Conservation (phyloP, 1,140 invertebrate species). For the Drosophila kepulauana region DNA sequence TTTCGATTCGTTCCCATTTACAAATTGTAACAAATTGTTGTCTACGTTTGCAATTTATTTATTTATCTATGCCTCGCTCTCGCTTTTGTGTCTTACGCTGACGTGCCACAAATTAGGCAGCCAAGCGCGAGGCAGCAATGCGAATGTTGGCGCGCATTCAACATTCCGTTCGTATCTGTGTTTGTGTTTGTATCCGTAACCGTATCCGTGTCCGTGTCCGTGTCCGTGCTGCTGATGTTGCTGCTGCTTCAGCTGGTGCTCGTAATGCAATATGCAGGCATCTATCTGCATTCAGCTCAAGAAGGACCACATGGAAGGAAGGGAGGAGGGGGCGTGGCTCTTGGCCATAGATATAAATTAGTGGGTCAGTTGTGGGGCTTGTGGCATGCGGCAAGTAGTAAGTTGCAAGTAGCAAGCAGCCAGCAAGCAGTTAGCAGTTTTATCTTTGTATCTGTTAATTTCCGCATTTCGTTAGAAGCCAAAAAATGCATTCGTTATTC, state of each 20-base stretch:
- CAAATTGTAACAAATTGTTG: slow-evolving; percentile 40
- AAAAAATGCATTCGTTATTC: slow-evolving; percentile 48
- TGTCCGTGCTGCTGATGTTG: no score
- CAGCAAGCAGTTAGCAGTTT: slow-evolving; percentile 26
- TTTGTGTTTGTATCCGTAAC: no score
- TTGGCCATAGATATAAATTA: slow-evolving; percentile 37
- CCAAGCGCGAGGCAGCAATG: no score
- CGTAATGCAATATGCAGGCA: slow-evolving; percentile 41
- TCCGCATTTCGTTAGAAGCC: slow-evolving; percentile 47
- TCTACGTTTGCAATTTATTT: slow-evolving; percentile 36
- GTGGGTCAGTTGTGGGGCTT: slow-evolving; percentile 30
- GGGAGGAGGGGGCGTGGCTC: not conserved
- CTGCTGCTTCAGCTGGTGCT: not conserved
- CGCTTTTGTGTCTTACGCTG: not conserved
- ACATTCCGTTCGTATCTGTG: no score
- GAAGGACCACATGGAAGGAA: not conserved
- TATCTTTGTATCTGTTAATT: slow-evolving; percentile 64
- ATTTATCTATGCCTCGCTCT: slow-evolving; percentile 1
- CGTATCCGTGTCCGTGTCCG: no score
- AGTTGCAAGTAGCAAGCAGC: not conserved
- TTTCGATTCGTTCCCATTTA: slow-evolving; percentile 15
- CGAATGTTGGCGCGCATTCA: no score
- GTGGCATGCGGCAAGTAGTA: slow-evolving; percentile 3
- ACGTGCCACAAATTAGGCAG: slow-evolving; percentile 33
- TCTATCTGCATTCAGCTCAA: slow-evolving; percentile 45